Percentiles rank a stretch among this genome's conserved stretches.
Conservation (phyloP, 2,797 vertebrate species). For the Syndactyla subalaris region DNA sequence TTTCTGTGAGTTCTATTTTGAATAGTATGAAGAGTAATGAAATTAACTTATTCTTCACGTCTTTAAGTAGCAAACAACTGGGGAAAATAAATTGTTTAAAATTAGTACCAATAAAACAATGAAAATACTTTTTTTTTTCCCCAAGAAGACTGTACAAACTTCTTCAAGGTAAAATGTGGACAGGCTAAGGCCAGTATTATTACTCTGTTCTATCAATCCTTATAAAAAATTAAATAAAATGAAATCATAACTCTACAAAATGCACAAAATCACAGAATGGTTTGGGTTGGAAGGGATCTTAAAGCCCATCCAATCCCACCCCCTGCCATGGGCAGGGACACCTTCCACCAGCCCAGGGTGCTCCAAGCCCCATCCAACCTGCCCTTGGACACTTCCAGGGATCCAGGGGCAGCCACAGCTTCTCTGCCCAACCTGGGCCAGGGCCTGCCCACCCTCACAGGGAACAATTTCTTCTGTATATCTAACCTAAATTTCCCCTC, state of each 20-base stretch:
- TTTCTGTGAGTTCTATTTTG: not conserved
- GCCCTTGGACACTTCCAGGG: not conserved
- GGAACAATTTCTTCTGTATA: not conserved
- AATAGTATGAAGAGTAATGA: not conserved
- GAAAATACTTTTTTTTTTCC: not conserved
- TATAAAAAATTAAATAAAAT: not conserved
- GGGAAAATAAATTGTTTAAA: not conserved
- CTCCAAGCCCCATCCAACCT: not conserved
- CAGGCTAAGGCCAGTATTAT: not conserved
- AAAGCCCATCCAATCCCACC: not conserved
- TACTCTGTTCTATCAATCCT: not conserved
- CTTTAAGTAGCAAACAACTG: not conserved
- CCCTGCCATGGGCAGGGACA: not conserved
- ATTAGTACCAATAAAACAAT: not conserved
- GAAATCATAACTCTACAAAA: not conserved
- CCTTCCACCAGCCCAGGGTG: accelerated
- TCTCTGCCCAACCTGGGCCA: accelerated
- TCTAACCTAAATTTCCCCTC: not conserved
- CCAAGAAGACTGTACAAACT: not conserved
- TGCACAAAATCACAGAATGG: not conserved
- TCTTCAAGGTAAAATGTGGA: not conserved
- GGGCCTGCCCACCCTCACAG: too few relatives aligned
- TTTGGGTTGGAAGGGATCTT: not conserved
- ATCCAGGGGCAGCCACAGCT: not conserved
- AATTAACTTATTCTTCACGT: not conserved